Conservation (phyloP, 2,797 vertebrate species). For the Neopelma chrysocephalum region DNA sequence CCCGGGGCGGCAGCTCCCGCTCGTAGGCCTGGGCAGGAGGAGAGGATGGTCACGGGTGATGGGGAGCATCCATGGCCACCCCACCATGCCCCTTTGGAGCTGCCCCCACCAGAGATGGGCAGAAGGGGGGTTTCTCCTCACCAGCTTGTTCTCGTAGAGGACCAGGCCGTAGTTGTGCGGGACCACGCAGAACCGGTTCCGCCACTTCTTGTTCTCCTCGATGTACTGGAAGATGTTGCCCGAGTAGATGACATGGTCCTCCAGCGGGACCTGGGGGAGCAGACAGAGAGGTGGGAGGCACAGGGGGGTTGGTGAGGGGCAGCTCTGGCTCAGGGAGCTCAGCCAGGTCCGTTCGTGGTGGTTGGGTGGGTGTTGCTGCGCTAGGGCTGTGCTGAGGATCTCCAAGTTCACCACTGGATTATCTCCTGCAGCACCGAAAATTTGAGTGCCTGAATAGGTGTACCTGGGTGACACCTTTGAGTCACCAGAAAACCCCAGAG, state of each 20-base stretch:
- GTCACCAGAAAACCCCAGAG: not conserved
- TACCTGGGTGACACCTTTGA: not conserved
- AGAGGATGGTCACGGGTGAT: not conserved
- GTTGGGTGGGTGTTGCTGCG: not conserved
- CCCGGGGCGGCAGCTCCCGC: conserved; percentile 81
- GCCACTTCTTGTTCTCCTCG: conserved; percentile 95
- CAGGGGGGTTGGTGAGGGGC: fast-evolving
- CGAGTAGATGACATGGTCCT: conserved; percentile 89
- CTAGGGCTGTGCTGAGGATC: not conserved
- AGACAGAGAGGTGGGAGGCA: fast-evolving
- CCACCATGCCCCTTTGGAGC: fast-evolving
- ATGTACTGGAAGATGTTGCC: conserved; percentile 92
- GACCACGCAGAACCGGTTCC: conserved; percentile 89
- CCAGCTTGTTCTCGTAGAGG: conserved; percentile 87
- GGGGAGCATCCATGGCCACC: fast-evolving
- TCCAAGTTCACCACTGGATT: not conserved
- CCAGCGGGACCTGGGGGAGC: conserved; percentile 82
- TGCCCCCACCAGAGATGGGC: fast-evolving
- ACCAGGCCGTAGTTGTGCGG: conserved; percentile 86
- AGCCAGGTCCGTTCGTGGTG: fast-evolving
- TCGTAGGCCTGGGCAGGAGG: conserved; percentile 83
- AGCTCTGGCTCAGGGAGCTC: not conserved
- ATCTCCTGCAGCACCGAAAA: fast-evolving
- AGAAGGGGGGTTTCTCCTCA: conserved; percentile 61
- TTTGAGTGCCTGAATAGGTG: not conserved